A percentile compares a stretch with the other conserved stretches of the same genome.
phyloP scores from a whole-genome alignment of 2,113 vertebrate species.

The Lepisosteus oculatus region DNA sequence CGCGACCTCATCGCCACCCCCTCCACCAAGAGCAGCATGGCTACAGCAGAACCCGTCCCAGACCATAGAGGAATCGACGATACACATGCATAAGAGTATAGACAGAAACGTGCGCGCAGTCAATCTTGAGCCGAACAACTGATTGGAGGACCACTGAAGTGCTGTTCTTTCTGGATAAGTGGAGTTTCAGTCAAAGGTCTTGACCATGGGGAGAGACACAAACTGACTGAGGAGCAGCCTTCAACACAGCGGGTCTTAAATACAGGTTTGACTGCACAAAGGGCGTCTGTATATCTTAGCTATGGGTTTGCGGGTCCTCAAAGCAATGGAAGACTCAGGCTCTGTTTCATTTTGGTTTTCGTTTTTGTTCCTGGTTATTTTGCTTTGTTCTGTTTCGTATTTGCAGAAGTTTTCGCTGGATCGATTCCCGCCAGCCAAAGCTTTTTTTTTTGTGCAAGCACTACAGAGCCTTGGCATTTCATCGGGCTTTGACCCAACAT shows the following conservation, averaged over 20 bases:
- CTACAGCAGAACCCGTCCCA: constrained; percentile 41
- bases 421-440: constrained; percentile 37
- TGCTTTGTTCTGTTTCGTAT: too few species aligned
- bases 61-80: constrained; percentile 29
- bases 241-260: constrained; percentile 20
- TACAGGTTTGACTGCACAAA: constrained; percentile 9
- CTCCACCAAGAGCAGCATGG: constrained; percentile 50
- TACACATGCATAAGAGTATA: constrained; percentile 34
- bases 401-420: constrained; percentile 32
- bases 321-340: constrained; percentile 2
- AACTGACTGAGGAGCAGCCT: constrained; percentile 42
- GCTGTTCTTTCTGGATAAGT: constrained; percentile 28
- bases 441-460: constrained; percentile 8
- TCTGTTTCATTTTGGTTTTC: neutral
- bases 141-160: constrained; percentile 31
- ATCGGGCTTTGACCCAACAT: too few species aligned
- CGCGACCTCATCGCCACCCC: constrained; percentile 27
- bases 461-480: constrained; percentile 19
- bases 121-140: constrained; percentile 33
- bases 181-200: constrained; percentile 26
- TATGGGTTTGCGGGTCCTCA: constrained; percentile 12
- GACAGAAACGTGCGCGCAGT: constrained; percentile 31
- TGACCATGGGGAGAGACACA: constrained; percentile 20
- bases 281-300: constrained; percentile 19
- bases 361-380: neutral